phyloP scores from a whole-genome alignment of 1,140 invertebrate species.

The Reticulitermes speratus region DNA sequence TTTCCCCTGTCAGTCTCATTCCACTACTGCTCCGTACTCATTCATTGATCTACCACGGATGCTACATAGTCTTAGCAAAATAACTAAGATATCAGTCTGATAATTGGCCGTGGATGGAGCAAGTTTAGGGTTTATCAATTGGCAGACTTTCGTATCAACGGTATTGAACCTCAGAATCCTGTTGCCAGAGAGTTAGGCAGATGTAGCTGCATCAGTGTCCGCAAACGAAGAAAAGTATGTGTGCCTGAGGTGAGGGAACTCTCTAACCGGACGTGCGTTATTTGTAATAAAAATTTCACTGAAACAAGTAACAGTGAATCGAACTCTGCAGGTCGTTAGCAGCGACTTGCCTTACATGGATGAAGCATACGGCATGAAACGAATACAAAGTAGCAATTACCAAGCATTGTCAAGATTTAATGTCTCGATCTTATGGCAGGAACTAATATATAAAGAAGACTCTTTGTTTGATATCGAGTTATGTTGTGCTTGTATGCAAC shows the following conservation, averaged over 20 bases:
- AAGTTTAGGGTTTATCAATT: no score
- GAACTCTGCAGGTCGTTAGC: background rate
- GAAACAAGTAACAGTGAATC: conserved; percentile 6
- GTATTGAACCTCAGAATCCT: no score
- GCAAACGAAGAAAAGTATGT: no score
- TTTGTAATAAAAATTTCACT: conserved; percentile 4
- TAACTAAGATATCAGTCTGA: no score
- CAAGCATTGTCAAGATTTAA: background rate
- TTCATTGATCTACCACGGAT: no score
- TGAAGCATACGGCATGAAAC: background rate
- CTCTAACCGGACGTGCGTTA: background rate
- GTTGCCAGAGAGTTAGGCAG: no score
- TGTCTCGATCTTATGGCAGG: background rate
- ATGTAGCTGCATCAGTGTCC: no score
- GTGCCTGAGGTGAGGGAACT: background rate
- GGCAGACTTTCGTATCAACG: no score
- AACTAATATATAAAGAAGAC: background rate
- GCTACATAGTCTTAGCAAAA: no score
- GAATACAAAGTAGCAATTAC: conserved; percentile 16
- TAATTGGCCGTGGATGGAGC: no score
- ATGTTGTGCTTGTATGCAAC: background rate
- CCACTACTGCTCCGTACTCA: no score
- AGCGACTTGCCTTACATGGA: conserved; percentile 11
- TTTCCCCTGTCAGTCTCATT: no score
- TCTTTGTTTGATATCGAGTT: background rate